Evolutionary conservation across 2,888 invertebrate genomes (phyloP).

Genomic region (Altica lythri): DNA sequence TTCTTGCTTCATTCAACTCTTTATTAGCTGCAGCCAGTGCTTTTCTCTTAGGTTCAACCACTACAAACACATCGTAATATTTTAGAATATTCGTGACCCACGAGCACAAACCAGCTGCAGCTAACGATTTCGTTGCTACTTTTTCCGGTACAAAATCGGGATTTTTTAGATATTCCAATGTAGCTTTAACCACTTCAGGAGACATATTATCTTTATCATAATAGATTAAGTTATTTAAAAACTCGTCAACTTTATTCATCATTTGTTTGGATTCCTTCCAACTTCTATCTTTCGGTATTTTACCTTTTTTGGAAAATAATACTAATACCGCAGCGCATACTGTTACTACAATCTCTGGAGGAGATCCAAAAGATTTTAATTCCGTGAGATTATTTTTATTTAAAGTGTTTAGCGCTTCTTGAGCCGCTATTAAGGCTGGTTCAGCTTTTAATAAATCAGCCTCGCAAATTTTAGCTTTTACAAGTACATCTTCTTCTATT

Average conservation of each 20-base stretch:
- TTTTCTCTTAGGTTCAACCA: constrained; percentile 88
- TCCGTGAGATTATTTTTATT: constrained; percentile 95
- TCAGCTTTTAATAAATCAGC: constrained; percentile 90
- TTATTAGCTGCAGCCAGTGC: constrained; percentile 85
- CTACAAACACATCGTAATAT: constrained; percentile 87
- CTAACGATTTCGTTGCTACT: constrained; percentile 82
- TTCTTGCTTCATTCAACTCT: constrained; percentile 80
- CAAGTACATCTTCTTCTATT: constrained; percentile 85
- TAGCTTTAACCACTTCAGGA: constrained; percentile 83
- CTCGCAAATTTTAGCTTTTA: constrained; percentile 83
- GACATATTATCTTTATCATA: constrained; percentile 95
- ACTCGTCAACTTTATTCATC: constrained; percentile 90
- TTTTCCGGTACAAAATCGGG: constrained; percentile 85
- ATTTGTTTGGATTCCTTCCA: constrained; percentile 91
- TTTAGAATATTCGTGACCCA: constrained; percentile 93
- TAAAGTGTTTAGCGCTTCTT: constrained; percentile 87
- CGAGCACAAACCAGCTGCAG: constrained; percentile 90
- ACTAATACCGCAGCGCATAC: constrained; percentile 88
- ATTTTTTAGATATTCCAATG: constrained; percentile 66
- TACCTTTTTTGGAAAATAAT: constrained; percentile 80
- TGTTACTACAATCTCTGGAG: constrained; percentile 85
- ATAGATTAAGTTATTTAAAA: constrained; percentile 78
- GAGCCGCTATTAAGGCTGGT: constrained; percentile 87
- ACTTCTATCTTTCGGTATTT: constrained; percentile 87
- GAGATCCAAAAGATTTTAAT: constrained; percentile 90